phyloP scores from a whole-genome alignment of 2,113 vertebrate species.

The Nothoprocta perdicaria region DNA sequence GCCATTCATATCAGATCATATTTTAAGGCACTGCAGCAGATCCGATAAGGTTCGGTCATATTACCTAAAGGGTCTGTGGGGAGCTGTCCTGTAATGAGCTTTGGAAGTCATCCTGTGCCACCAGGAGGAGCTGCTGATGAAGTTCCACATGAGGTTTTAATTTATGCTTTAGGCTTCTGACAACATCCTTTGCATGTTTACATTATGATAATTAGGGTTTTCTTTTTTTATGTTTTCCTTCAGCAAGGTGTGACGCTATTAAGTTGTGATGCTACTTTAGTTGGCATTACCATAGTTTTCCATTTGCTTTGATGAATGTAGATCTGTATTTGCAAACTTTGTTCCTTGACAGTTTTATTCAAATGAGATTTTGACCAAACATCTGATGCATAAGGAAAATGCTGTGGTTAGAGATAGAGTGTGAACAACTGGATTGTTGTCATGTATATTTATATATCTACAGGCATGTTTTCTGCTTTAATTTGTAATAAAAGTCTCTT shows the following conservation, averaged over 20 bases:
- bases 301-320: background rate
- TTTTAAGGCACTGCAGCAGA: background rate
- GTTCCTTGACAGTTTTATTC: background rate
- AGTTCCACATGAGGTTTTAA: slow-evolving; percentile 23
- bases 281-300: background rate
- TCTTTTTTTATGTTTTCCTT: background rate
- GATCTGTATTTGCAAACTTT: background rate
- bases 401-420: background rate
- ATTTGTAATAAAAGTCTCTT: background rate
- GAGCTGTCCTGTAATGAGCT: background rate
- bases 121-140: slow-evolving; percentile 55
- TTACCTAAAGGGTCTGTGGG: background rate
- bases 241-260: background rate
- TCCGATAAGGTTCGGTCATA: background rate
- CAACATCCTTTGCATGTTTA: background rate
- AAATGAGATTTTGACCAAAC: background rate
- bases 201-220: background rate
- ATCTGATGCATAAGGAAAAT: background rate
- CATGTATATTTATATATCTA: background rate
- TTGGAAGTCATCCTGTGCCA: background rate
- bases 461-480: background rate
- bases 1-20: background rate
- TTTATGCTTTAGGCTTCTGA: slow-evolving; percentile 4
- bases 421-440: background rate
- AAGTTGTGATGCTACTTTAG: background rate